Evolutionary conservation across 2,888 invertebrate species (phyloP).

Genomic region (Chorisops tibialis): DNA sequence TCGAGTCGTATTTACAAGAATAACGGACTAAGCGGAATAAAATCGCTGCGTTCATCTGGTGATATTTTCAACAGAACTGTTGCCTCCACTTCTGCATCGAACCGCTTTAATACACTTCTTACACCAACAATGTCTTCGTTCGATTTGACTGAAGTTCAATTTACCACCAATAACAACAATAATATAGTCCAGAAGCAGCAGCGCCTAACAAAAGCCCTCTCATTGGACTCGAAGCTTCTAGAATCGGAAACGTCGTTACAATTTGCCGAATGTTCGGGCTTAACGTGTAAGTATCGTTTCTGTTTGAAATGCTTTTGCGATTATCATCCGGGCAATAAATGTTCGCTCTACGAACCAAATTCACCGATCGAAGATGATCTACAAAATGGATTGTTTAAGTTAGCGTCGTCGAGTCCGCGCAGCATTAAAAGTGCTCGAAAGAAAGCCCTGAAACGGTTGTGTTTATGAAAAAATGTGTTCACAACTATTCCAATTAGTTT

Average conservation of each 20-base stretch:
- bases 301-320: conserved; percentile 41
- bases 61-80: background rate
- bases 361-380: conserved; percentile 42
- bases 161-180: background rate
- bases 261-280: conserved; percentile 27
- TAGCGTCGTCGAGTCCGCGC: background rate
- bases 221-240: conserved; percentile 19
- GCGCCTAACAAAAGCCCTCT: conserved; percentile 25
- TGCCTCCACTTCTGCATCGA: background rate
- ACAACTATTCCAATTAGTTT: no score
- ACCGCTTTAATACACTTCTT: conserved; percentile 2
- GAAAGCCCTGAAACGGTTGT: conserved; percentile 29
- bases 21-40: conserved; percentile 1
- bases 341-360: conserved; percentile 40
- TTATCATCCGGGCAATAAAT: conserved; percentile 42
- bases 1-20: conserved; percentile 33
- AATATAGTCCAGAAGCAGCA: background rate
- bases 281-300: conserved; percentile 41
- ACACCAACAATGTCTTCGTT: conserved; percentile 13
- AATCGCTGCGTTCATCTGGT: no score
- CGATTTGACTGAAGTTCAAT: conserved; percentile 17
- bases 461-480: conserved; percentile 22
- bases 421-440: conserved; percentile 18
- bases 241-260: background rate
- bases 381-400: conserved; percentile 15